Conservation (phyloP, 2,113 vertebrate species). For the Anarrhichthys ocellatus region DNA sequence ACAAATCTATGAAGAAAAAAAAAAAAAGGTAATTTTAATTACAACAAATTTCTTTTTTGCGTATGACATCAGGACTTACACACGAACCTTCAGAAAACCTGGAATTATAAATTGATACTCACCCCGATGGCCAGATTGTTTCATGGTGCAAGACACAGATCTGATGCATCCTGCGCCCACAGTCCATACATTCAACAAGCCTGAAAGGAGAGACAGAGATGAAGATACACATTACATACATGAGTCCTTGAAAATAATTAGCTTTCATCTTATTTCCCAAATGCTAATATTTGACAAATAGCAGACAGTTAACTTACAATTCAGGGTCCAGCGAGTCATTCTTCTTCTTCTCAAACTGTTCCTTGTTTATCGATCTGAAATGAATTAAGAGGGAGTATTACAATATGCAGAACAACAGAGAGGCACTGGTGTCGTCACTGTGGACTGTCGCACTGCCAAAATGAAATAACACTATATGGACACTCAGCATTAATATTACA, state of each 20-base stretch:
- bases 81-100: background rate
- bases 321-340: constrained; percentile 99
- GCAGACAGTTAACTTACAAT: constrained; percentile 85
- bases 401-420: background rate
- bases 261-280: background rate
- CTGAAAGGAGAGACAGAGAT: constrained; percentile 73
- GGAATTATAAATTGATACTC: constrained; percentile 52
- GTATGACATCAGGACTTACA: background rate
- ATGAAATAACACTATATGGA: too few species aligned
- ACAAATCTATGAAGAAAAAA: constrained; percentile 85
- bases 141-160: constrained; percentile 98
- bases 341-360: constrained; percentile 98
- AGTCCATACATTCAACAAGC: constrained; percentile 97
- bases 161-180: constrained; percentile 98
- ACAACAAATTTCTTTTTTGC: background rate
- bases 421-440: background rate
- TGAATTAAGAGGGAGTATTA: background rate
- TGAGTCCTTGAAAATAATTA: background rate
- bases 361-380: constrained; percentile 97
- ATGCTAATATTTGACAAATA: background rate
- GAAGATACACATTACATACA: background rate
- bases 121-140: constrained; percentile 96
- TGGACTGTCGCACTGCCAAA: too few species aligned
- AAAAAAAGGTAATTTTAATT: background rate
- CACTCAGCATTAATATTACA: too few species aligned